These are phyloP conservation scores for Papilio glaucus DNA, from an alignment of 1,140 invertebrate species.

Conservation along the genomic window DNA sequence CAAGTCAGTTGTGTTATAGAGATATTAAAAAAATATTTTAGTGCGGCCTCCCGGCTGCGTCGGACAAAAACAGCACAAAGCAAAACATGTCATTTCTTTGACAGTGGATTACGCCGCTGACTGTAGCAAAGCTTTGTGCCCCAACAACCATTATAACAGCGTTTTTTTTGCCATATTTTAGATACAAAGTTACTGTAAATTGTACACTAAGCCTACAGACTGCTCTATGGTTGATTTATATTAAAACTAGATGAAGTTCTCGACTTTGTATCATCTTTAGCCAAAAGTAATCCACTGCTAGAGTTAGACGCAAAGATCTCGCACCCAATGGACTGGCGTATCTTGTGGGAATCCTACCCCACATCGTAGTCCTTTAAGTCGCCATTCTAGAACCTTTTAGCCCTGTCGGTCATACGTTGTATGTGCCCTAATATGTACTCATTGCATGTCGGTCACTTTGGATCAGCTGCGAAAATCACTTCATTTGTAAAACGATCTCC, in stretches of 20 bases:
- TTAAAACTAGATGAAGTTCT: background rate
- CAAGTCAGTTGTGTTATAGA: slow-evolving; percentile 2
- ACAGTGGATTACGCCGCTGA: slow-evolving; percentile 29
- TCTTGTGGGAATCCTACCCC: too few relatives aligned
- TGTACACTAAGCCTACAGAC: too few relatives aligned
- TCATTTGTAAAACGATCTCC: too few relatives aligned
- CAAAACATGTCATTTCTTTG: slow-evolving; percentile 37
- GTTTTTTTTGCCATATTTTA: slow-evolving; percentile 31
- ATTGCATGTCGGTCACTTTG: too few relatives aligned
- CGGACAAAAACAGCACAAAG: slow-evolving; percentile 32
- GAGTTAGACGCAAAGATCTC: too few relatives aligned
- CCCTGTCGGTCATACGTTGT: too few relatives aligned
- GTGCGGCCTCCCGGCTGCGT: slow-evolving; percentile 11
- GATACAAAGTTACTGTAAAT: background rate
- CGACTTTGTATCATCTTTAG: background rate
- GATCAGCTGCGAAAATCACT: too few relatives aligned
- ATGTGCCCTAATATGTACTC: too few relatives aligned
- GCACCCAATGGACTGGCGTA: too few relatives aligned
- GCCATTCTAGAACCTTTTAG: too few relatives aligned
- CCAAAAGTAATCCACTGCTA: too few relatives aligned
- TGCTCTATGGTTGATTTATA: background rate
- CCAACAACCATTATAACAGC: slow-evolving; percentile 14
- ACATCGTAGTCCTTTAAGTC: too few relatives aligned
- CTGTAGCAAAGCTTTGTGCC: slow-evolving; percentile 34
- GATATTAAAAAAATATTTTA: slow-evolving; percentile 31